Percentiles rank a stretch among this genome's conserved stretches.
phyloP scores from a whole-genome alignment of 2,888 invertebrate genomes.

The Andrena hattorfiana region DNA sequence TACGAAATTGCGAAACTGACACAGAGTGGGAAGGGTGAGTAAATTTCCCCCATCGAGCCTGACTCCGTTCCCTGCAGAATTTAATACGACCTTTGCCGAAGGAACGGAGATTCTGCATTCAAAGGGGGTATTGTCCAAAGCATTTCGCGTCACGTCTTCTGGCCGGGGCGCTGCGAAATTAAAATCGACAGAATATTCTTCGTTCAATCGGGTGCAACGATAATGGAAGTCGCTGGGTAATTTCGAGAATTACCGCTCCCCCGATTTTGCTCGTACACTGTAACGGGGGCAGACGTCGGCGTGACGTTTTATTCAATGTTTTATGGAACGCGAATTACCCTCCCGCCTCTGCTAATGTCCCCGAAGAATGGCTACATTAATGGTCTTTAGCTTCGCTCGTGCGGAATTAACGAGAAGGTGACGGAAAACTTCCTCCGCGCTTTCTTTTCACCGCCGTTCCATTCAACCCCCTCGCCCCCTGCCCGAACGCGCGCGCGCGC shows the following conservation, averaged over 20 bases:
- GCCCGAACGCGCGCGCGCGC: not conserved
- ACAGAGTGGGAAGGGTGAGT: not conserved
- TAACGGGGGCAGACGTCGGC: not conserved
- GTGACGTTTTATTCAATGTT: conserved; percentile 45
- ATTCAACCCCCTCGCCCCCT: conserved; percentile 18
- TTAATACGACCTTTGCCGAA: not conserved
- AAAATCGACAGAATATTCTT: not conserved
- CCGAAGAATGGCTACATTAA: conserved; percentile 54
- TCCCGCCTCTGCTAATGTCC: conserved; percentile 35
- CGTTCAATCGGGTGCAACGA: not conserved
- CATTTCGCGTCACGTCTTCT: not conserved
- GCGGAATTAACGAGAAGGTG: conserved; percentile 55
- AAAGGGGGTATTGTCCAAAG: not conserved
- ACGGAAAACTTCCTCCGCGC: conserved; percentile 54
- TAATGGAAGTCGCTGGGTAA: not conserved
- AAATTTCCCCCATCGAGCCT: conserved; percentile 2
- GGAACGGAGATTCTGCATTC: not conserved
- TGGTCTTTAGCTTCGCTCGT: conserved; percentile 51
- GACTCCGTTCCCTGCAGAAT: not conserved
- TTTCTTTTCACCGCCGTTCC: conserved; percentile 33
- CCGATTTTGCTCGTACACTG: not conserved
- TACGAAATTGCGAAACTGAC: conserved; percentile 7
- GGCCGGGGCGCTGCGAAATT: not conserved
- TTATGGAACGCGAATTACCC: conserved; percentile 56
- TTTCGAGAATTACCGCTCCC: not conserved